phyloP scores from a whole-genome alignment of 2,113 vertebrate species.

The Nibea coibor region DNA sequence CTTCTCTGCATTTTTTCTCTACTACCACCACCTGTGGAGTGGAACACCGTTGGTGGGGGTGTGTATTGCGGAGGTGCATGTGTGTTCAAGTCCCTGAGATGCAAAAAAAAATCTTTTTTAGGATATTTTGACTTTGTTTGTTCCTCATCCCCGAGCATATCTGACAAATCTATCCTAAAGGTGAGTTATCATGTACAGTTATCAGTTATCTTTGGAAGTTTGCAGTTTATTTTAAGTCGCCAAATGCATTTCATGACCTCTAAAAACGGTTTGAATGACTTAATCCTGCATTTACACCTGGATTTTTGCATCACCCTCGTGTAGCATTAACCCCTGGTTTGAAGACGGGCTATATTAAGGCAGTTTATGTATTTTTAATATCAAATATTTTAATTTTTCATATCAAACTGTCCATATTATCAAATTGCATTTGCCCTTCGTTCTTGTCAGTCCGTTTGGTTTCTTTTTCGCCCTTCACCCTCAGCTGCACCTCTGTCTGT shows the following conservation, averaged over 20 bases:
- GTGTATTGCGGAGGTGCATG: background rate
- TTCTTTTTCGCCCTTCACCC: conserved; percentile 54
- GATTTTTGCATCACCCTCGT: background rate
- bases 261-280: background rate
- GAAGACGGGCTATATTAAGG: background rate
- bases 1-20: background rate
- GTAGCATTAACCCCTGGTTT: background rate
- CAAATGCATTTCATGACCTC: conserved; percentile 6
- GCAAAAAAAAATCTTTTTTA: too few species aligned
- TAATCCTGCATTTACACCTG: background rate
- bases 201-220: background rate
- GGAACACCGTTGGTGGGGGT: background rate
- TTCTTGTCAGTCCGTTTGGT: conserved; percentile 22
- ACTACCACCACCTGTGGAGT: background rate
- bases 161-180: background rate
- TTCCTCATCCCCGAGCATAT: background rate
- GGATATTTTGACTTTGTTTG: background rate
- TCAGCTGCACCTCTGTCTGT: conserved; percentile 55
- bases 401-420: background rate
- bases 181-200: background rate
- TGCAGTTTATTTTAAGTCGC: background rate
- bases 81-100: too few species aligned
- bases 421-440: conserved; percentile 14
- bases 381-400: background rate
- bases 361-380: background rate